A percentile compares a stretch with the other conserved stretches of the same genome.
Evolutionary conservation across 2,888 invertebrate species (phyloP).

Genomic region (Sphaerophoria taeniata): DNA sequence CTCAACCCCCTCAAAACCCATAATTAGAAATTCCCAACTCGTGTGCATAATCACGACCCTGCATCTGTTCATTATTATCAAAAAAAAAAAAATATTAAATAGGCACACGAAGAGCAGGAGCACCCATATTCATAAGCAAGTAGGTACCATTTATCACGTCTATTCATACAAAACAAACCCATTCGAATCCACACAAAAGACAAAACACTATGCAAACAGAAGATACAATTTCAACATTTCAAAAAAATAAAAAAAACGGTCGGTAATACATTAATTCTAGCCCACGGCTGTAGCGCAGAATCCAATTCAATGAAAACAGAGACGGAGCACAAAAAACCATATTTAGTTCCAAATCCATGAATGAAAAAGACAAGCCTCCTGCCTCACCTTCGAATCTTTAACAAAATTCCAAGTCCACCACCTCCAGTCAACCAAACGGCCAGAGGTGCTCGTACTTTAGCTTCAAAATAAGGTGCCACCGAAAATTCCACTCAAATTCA

Average conservation of each 20-base stretch:
- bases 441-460: neutral
- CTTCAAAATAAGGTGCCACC: conserved; percentile 52
- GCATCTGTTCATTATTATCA: conserved; percentile 40
- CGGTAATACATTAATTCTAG: conserved; percentile 73
- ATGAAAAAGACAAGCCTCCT: conserved; percentile 48
- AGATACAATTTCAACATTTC: conserved; percentile 66
- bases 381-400: neutral
- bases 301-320: conserved; percentile 37
- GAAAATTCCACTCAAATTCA: conserved; percentile 60
- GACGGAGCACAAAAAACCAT: conserved; percentile 40
- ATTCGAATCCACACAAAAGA: conserved; percentile 16
- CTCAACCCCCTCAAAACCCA: neutral
- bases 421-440: neutral
- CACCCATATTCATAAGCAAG: neutral
- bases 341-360: conserved; percentile 62
- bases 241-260: conserved; percentile 40
- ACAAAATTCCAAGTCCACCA: neutral
- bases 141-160: conserved; percentile 34
- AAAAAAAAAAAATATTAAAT: conserved; percentile 3
- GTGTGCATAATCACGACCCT: conserved; percentile 56
- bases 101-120: neutral
- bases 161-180: conserved; percentile 47
- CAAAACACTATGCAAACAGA: conserved; percentile 67
- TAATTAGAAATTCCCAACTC: conserved; percentile 56
- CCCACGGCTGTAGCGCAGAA: conserved; percentile 71